Evolutionary conservation across 2,797 vertebrate genomes (phyloP), one percentile per base, ranked within the genome.

Genomic region (Propithecus perrieri): DNA sequence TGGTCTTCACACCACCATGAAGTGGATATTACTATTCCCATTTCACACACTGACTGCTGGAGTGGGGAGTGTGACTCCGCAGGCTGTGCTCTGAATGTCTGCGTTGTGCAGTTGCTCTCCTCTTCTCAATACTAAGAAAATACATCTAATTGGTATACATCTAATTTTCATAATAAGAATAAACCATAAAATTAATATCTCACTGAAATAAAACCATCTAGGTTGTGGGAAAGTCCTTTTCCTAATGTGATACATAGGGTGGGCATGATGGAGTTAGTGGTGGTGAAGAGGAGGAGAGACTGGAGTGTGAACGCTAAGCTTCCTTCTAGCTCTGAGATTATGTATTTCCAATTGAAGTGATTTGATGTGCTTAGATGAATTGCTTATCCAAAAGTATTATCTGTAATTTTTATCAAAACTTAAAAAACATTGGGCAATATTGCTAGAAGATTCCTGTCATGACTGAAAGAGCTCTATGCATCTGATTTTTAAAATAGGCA

Each of bases 1-100:
- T 91, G 86, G 85, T 67, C 50, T 75, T 94, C 43, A 61, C 4
- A 35, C 88, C 76, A 28, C 7, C 74, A 75, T 50, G 94, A 96
- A 78, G n/a, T 71, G 43, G 30, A 41, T 87, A 22, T 67, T 81
- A 43, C 69, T 65, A 15, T 89, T 94, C 20, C 48, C 18, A 61
- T 48, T 63, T 92, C 72, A 78, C 24, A 18, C 35, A 38, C 48
- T 59, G 55, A 79, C 71, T 35, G 26, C 17, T 43, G 4, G n/a
- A 59, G 10, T 26, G 33, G 46, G n/a, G 24, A 50, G 57, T 38
- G 26, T 8, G 14, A 67, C 17, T 75, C 4, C 7, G 22, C 4
- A 74, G 26, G 41, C 35, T 5, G 8, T 80, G 35, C 63, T 33
- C 43, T 63, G 15, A 61, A n/a, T 17, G 13, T 43, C 35, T 85